Evolutionary conservation across 2,113 vertebrate genomes (phyloP).

Genomic region (Rhabdornis inornatus): DNA sequence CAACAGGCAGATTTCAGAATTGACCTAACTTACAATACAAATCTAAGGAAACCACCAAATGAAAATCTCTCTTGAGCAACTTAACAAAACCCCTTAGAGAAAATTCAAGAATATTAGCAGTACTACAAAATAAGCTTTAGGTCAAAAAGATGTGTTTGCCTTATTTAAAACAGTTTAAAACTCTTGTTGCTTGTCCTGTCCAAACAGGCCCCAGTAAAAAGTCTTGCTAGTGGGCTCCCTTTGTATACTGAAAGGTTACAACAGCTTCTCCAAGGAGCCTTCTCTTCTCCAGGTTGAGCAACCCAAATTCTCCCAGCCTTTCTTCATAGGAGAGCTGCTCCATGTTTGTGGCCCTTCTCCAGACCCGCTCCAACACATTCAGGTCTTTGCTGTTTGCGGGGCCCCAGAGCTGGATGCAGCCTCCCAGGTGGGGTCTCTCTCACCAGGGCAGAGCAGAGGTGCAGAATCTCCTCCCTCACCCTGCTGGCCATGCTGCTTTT

Average conservation of each 20-base stretch:
- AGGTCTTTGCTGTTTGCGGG: neutral
- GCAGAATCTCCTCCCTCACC: neutral
- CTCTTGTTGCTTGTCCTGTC: neutral
- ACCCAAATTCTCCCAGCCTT: neutral
- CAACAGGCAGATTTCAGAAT: neutral
- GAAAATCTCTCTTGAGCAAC: neutral
- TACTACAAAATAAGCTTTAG: neutral
- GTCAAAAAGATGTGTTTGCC: neutral
- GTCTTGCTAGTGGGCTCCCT: neutral
- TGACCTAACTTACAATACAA: neutral
- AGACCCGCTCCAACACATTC: rapidly evolving
- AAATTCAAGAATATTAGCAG: neutral
- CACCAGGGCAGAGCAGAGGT: neutral
- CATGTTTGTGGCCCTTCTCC: neutral
- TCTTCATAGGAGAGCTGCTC: neutral
- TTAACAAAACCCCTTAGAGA: neutral
- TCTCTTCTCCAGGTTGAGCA: neutral
- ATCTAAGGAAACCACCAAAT: neutral
- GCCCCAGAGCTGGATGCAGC: neutral
- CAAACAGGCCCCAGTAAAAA: neutral
- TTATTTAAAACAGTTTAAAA: neutral
- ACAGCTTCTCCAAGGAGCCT: rapidly evolving
- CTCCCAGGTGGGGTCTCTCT: neutral
- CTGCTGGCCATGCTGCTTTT: neutral
- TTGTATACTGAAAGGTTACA: neutral